Conservation (phyloP, 2,113 vertebrate species). For the Epinephelus cyanopodus region DNA sequence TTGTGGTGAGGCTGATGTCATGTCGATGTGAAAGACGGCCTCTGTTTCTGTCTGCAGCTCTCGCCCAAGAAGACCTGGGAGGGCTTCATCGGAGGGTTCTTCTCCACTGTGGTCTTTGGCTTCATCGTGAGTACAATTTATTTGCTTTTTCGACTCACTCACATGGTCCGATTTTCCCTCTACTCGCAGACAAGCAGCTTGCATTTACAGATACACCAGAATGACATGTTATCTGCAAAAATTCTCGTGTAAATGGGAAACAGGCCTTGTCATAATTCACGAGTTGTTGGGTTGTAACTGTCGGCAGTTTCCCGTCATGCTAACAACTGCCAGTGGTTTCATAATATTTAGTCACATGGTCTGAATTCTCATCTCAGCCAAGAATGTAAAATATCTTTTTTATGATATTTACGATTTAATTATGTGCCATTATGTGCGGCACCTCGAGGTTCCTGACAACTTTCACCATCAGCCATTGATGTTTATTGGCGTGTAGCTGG, state of each 20-base stretch:
- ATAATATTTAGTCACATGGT: background rate
- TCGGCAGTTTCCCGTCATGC: background rate
- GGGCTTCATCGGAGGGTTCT: conserved; percentile 98
- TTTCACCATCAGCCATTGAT: background rate
- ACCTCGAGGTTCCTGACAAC: background rate
- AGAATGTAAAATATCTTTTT: background rate
- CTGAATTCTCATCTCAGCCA: background rate
- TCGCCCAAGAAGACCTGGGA: conserved; percentile 99
- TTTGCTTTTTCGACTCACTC: background rate
- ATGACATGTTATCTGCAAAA: background rate
- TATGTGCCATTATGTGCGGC: background rate
- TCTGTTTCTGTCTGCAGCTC: conserved; percentile 82
- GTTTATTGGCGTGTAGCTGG: background rate
- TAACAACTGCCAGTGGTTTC: background rate
- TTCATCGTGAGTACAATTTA: conserved; percentile 90
- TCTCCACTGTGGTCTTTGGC: conserved; percentile 95
- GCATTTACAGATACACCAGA: background rate
- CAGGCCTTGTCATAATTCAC: too few relatives aligned
- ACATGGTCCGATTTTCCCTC: conserved; percentile 2
- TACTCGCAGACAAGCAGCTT: background rate
- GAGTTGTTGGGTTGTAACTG: background rate
- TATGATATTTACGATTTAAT: background rate
- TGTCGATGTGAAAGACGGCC: conserved; percentile 11
- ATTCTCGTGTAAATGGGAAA: background rate
- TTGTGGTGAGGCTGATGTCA: conserved; percentile 14